Conservation (phyloP, 2,888 invertebrate genomes). For the Spicauda simplicius region DNA sequence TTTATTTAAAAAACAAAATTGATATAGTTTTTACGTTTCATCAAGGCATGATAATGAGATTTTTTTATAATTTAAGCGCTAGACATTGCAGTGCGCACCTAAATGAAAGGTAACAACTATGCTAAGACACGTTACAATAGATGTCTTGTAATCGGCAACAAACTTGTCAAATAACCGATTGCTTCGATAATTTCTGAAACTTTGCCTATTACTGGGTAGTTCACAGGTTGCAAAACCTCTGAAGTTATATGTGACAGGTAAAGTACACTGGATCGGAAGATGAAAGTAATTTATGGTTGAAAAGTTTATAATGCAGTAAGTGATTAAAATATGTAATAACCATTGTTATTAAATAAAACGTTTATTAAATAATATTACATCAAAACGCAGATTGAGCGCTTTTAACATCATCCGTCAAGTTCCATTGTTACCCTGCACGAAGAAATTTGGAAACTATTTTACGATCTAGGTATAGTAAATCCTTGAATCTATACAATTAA, state of each 20-base stretch:
- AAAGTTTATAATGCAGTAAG: slow-evolving; percentile 17
- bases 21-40: neutral
- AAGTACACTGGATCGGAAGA: neutral
- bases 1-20: too few relatives aligned
- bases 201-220: neutral
- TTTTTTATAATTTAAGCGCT: neutral
- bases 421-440: slow-evolving; percentile 76
- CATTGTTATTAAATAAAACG: slow-evolving; percentile 31
- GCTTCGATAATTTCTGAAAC: neutral
- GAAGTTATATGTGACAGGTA: neutral
- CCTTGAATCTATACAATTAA: slow-evolving; percentile 44
- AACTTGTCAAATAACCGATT: neutral
- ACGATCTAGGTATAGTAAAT: slow-evolving; percentile 50
- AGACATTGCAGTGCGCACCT: neutral
- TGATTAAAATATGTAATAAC: slow-evolving; percentile 28
- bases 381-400: slow-evolving; percentile 61
- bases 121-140: neutral
- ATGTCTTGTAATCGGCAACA: neutral
- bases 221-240: neutral
- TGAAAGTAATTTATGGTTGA: neutral
- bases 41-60: neutral
- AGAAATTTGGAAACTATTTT: slow-evolving; percentile 74
- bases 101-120: neutral
- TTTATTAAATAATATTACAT: slow-evolving; percentile 51
- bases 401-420: slow-evolving; percentile 54